Base-by-base conservation (phyloP, 1,140 invertebrate species). In the Pseudomyrmex cubaensis region DNA sequence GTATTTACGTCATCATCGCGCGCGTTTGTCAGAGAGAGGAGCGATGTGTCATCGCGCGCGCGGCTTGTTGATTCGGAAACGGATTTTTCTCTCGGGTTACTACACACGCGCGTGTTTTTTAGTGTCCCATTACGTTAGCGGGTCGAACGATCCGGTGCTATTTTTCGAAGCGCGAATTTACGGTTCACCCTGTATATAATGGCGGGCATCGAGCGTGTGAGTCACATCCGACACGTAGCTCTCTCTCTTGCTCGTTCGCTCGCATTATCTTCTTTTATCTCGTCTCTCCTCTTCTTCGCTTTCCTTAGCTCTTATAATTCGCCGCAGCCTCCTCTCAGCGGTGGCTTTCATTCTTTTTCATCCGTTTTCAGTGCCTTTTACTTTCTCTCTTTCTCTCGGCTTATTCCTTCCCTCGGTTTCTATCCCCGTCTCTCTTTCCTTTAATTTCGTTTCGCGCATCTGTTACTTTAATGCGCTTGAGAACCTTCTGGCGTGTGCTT, bases 191-290 rank as follows among this genome's bases (percentile, higher is more conserved):
- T 50, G 64, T 80, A 80, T 59, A 48, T 70, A 22, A 70, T 15
- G 15, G 12, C 46, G 64, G 20, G 35, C 62, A 22, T 35, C 46
- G 50, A 50, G 64, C 35, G 35, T 44, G 22, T 69, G 56, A 75
- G 70, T 74, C 80, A 76, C 59, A 66, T 80, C 62, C 54, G 76
- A 52, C 35, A 35, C 57, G 62, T 22, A 75, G 62, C 48, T 25
- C 25, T 80, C 62, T 78, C 72, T 35, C 35, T n/a, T 50, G 61
- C 74, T 73, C 48, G 35, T 70, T 22, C 17, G 9, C 50, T 77
- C 61, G 7, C 44, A 35, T 83, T 70, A 57, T 70, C 82, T 66
- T 64, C 77, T 69, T 82, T 64, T 54, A 73, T 44, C 85, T 69
- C 54, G 67, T 48, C 77, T 82, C 12, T 62, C 56, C 77, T 82